These are phyloP conservation scores for Tachuris rubrigastra DNA, from an alignment of 2,113 vertebrate genomes.

Conservation along the genomic window DNA sequence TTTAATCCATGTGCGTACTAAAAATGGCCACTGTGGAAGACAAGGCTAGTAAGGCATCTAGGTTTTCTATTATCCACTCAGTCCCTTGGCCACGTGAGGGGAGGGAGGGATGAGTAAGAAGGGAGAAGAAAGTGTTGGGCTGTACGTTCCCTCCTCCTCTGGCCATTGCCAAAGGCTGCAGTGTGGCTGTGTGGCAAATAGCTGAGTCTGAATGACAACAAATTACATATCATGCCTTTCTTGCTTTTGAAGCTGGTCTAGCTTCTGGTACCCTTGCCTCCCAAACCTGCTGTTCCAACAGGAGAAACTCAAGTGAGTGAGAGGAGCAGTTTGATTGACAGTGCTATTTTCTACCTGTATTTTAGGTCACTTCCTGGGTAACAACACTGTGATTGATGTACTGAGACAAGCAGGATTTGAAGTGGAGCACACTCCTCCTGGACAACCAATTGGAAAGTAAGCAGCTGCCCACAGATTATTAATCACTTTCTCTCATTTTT, in stretches of 20 bases:
- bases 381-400: conserved; percentile 96
- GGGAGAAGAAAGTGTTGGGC: not conserved
- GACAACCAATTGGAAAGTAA: conserved; percentile 85
- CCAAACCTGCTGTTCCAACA: not conserved
- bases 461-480: conserved; percentile 47
- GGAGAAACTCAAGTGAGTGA: not conserved
- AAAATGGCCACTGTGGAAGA: not conserved
- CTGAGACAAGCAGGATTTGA: conserved; percentile 92
- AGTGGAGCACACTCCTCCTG: conserved; percentile 88
- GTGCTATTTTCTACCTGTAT: conserved; percentile 59
- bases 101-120: not conserved
- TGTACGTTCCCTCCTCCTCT: not conserved
- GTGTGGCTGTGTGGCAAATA: not conserved
- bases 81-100: not conserved
- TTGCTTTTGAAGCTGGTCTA: not conserved
- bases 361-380: conserved; percentile 97
- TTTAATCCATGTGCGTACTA: not conserved
- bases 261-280: not conserved
- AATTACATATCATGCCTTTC: not conserved
- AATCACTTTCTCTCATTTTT: conserved; percentile 19
- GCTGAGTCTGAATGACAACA: not conserved
- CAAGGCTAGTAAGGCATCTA: not conserved
- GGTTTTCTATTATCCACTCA: not conserved
- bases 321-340: conserved; percentile 36
- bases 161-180: not conserved